Evolutionary conservation across 2,888 invertebrate species (phyloP), one percentile per base, ranked within the genome.

Genomic region (Mystacides longicornis): DNA sequence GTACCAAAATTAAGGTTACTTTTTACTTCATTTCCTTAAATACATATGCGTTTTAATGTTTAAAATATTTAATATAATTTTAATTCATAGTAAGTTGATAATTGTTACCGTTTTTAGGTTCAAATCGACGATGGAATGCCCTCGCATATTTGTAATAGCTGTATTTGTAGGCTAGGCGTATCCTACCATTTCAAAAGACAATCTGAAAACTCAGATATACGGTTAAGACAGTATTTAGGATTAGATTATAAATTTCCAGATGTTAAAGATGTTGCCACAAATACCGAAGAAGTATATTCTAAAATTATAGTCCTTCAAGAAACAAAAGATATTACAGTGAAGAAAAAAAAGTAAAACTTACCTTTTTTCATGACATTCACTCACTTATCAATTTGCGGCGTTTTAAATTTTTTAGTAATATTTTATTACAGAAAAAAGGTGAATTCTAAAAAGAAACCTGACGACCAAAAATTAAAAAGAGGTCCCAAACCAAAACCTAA

Each of bases 131-230:
- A 82, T 69, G 81, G 81, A 2, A 63, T 82, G 33, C 81, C 82
- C 1, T 75, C 81, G 23, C 79, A 79, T 55, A 78, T 82, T 63
- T 82, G 82, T 61, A 81, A 81, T 60, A 81, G 81, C 62, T 82
- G 82, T 63, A 74, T 81, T 5, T 82, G 81, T 59, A 77, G 82
- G 51, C 64, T 82, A 21, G 81, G 82, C 3, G 76, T 81, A 23
- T 80, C 81, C 0, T 82, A 81, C 64, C 81, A 82, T 63, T 82
- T 82, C 59, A 82, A 82, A 63, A 81, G 81, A 62, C 79, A 81
- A 20, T 80, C 79, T 64, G 81, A 81, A 65, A 81, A 78, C 63
- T 78, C 81, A 1, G 81, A 82, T 63, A 66, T 80, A 52, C 69
- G 81, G 46, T 63, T 82, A 46, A 69, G 81, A 46, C 80, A 81